Conservation (phyloP, 2,888 invertebrate species). For the Poecilobothrus nobilitatus region DNA sequence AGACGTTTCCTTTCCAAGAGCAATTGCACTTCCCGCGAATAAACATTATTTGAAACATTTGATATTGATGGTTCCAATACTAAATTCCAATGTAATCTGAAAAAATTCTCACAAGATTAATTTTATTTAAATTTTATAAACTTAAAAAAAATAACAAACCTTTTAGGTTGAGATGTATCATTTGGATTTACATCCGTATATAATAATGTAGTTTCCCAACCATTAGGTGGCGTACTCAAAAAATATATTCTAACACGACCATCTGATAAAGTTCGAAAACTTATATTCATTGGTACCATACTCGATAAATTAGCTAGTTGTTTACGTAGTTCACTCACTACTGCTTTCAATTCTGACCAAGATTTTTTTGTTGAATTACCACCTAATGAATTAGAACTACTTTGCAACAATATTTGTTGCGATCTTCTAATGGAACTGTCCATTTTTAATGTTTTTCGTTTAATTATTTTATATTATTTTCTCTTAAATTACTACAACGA, state of each 20-base stretch:
- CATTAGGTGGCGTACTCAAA: conserved; percentile 75
- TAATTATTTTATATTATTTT: background rate
- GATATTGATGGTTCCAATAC: conserved; percentile 72
- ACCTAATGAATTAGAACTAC: conserved; percentile 7
- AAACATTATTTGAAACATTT: conserved; percentile 52
- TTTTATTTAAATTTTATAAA: background rate
- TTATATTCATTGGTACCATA: conserved; percentile 73
- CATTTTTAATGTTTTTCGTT: background rate
- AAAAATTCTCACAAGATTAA: conserved; percentile 22
- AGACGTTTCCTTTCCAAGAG: conserved; percentile 85
- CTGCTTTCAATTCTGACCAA: conserved; percentile 73
- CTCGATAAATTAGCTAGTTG: conserved; percentile 69
- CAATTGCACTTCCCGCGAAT: conserved; percentile 83
- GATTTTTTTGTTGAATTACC: conserved; percentile 43
- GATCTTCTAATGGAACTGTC: background rate
- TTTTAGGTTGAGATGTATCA: conserved; percentile 28
- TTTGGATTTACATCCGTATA: conserved; percentile 72
- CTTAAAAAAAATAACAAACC: conserved; percentile 13
- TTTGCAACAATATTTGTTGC: background rate
- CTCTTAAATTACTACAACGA: no score
- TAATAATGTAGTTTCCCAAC: conserved; percentile 81
- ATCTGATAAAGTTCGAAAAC: conserved; percentile 68
- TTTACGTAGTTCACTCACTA: conserved; percentile 71
- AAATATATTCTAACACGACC: conserved; percentile 82
- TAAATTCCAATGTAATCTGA: conserved; percentile 68